These are phyloP conservation scores for Steromphala cineraria DNA, from an alignment of 2,888 invertebrate species.

Conservation along the genomic window DNA sequence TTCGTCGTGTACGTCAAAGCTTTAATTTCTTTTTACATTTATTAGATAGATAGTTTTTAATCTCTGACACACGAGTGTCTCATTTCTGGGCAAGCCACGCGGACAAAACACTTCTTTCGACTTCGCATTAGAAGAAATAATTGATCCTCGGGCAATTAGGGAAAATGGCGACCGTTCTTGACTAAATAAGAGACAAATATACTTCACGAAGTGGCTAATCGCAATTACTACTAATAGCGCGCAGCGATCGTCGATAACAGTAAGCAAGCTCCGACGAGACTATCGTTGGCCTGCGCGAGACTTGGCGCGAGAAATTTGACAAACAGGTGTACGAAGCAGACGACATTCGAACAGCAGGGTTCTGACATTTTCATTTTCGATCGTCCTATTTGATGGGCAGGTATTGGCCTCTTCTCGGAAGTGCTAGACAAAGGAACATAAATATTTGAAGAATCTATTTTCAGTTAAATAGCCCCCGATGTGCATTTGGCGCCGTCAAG, in stretches of 20 bases:
- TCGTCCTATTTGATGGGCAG: neutral
- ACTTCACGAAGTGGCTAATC: slow-evolving; percentile 6
- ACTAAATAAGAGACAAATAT: slow-evolving; percentile 11
- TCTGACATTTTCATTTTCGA: slow-evolving; percentile 12
- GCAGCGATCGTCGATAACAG: neutral
- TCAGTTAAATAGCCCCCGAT: slow-evolving; percentile 22
- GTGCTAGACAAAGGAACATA: slow-evolving; percentile 14
- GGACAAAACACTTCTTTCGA: slow-evolving; percentile 11
- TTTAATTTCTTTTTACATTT: slow-evolving; percentile 15
- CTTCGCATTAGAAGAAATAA: neutral
- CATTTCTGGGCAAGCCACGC: neutral
- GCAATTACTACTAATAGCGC: slow-evolving; percentile 6
- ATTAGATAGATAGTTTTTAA: slow-evolving; percentile 19
- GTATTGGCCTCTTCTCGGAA: slow-evolving; percentile 4
- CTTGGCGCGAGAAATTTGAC: slow-evolving; percentile 7
- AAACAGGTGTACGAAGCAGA: slow-evolving; percentile 9
- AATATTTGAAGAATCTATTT: slow-evolving; percentile 23
- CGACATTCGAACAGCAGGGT: neutral
- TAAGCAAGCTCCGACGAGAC: neutral
- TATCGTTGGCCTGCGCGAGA: neutral
- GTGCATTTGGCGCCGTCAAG: slow-evolving; percentile 13
- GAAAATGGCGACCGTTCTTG: neutral
- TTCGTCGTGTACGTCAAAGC: neutral
- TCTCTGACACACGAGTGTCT: slow-evolving; percentile 3
- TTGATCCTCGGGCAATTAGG: slow-evolving; percentile 3